These are phyloP conservation scores for Drosophila grimshawi DNA, from an alignment of 1,140 invertebrate genomes.

Conservation along the genomic window DNA sequence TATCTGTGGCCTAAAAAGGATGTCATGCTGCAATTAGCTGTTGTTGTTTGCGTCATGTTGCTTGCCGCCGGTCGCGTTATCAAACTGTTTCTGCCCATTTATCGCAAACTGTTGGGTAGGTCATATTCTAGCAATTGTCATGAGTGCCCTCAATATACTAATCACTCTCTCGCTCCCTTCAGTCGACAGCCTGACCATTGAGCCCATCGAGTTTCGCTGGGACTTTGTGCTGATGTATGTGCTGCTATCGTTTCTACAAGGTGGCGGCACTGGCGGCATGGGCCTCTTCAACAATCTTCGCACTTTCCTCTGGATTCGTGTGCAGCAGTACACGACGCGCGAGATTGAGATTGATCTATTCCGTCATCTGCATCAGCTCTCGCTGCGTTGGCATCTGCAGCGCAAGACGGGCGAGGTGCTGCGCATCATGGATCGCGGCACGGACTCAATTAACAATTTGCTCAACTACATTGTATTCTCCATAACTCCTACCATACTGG, in stretches of 20 bases:
- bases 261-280: conserved; percentile 95
- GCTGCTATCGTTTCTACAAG: conserved; percentile 95
- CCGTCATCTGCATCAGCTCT: conserved; percentile 93
- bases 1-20: conserved; percentile 98
- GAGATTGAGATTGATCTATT: conserved; percentile 95
- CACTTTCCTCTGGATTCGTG: conserved; percentile 96
- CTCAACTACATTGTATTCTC: conserved; percentile 95
- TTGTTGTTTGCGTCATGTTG: conserved; percentile 92
- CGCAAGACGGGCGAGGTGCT: conserved; percentile 98
- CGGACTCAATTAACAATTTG: conserved; percentile 96
- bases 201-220: conserved; percentile 90
- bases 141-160: conserved; percentile 20
- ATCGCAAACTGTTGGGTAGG: conserved; percentile 94
- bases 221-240: conserved; percentile 95
- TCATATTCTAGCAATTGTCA: conserved; percentile 34
- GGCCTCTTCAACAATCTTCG: conserved; percentile 96
- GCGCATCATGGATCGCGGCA: conserved; percentile 97
- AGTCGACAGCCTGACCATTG: conserved; percentile 91
- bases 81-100: conserved; percentile 97
- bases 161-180: conserved; percentile 73
- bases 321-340: conserved; percentile 97
- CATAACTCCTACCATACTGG: conserved; percentile 95
- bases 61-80: conserved; percentile 93
- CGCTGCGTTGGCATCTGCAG: conserved; percentile 95
- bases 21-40: conserved; percentile 90